Evolutionary conservation across 1,140 invertebrate species (phyloP), one percentile per base, ranked within the genome.

Genomic region (Rhagoletis pomonella): DNA sequence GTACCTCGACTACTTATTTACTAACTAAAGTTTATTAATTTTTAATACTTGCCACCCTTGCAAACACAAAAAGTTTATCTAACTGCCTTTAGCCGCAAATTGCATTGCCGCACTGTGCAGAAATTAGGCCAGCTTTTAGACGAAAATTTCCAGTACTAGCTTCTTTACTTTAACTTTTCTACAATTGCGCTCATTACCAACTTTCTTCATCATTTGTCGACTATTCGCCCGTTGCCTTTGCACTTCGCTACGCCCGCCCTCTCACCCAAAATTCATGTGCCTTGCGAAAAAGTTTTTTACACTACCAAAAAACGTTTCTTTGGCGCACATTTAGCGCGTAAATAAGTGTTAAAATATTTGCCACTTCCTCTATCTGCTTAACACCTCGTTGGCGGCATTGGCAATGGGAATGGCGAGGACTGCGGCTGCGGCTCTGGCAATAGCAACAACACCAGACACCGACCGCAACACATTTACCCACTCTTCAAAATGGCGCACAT

Each of bases 281-380:
- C 60, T 0, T 19, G 39, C 19, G 1, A 73, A 73, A 73, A 73
- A 73, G 67, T 73, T 47, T 47, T 42, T 47, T 42, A 44, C 12
- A 73, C 42, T 73, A 3, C 39, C 67, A 73, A 73, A 47, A n/a
- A 47, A n/a, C 19, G 64, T 67, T 67, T 29, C 67, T 44, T 73
- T 73, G 10, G n/a, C 29, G 39, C 14, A 73, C 44, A 73, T 73
- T 62, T 44, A 7, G 39, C 42, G 17, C 62, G 60, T 65, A 86
- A 86, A 86, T 86, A 86, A 86, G 59, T 62, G 85, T 65, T 14
- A 86, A 86, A 86, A 86, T 86, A 86, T 86, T 85, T 86, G 59
- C 60, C 85, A 86, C 62, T 86, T 86, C 62, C 85, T 17, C 59
- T 86, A 65, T 64, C 58, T 58, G 44, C 85, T 86, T 65, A 64